Conservation (phyloP, 2,888 invertebrate genomes). For the Chymomyza fuscimana region DNA sequence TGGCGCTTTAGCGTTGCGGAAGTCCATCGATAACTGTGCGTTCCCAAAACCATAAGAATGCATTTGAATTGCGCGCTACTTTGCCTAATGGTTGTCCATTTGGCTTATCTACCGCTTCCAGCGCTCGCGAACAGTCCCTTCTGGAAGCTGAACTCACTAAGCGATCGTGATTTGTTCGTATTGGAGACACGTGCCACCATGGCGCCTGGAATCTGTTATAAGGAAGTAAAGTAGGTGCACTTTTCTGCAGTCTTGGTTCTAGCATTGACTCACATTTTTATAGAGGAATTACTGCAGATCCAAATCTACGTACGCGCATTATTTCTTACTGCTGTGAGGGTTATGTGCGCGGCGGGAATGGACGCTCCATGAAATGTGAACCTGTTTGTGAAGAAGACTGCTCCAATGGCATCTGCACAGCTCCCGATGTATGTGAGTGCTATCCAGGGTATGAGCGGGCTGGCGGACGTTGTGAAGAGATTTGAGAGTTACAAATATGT, state of each 20-base stretch:
- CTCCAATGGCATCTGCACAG: slow-evolving; percentile 80
- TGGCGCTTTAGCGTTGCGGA: slow-evolving; percentile 2
- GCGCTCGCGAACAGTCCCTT: slow-evolving; percentile 34
- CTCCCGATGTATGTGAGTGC: slow-evolving; percentile 75
- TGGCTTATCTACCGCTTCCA: not conserved
- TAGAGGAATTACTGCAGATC: slow-evolving; percentile 61
- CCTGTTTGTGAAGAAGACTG: slow-evolving; percentile 80
- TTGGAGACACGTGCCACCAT: slow-evolving; percentile 61
- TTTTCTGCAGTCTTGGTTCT: not conserved
- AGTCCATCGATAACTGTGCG: slow-evolving; percentile 11
- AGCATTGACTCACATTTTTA: not conserved
- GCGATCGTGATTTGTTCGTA: slow-evolving; percentile 54
- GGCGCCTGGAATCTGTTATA: slow-evolving; percentile 76
- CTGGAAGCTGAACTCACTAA: slow-evolving; percentile 54
- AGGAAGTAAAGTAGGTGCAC: slow-evolving; percentile 73
- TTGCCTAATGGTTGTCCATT: not conserved
- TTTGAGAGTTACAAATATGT: slow-evolving; percentile 40
- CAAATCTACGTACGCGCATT: slow-evolving; percentile 80
- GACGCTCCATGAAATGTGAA: slow-evolving; percentile 77
- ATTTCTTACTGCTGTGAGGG: slow-evolving; percentile 87
- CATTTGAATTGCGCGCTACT: slow-evolving; percentile 7
- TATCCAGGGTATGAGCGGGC: slow-evolving; percentile 52
- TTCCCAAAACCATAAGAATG: slow-evolving; percentile 4
- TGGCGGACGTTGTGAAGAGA: slow-evolving; percentile 43
- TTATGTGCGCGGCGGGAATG: slow-evolving; percentile 82